A percentile compares a stretch with the other conserved stretches of the same genome.
phyloP scores from a whole-genome alignment of 2,888 invertebrate genomes.

The Pardosa pseudoannulata region DNA sequence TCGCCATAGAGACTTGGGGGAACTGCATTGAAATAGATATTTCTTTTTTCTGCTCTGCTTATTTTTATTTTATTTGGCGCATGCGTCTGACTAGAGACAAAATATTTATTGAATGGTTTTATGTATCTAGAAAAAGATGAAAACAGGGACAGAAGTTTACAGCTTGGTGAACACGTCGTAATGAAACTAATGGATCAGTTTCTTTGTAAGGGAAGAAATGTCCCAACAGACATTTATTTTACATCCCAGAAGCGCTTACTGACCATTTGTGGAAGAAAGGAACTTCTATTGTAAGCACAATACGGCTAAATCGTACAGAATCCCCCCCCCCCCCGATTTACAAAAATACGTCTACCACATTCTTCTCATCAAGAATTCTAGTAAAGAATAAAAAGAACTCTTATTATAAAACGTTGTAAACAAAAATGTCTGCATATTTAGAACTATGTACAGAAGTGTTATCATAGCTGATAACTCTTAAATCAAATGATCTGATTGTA shows the following conservation, averaged over 20 bases:
- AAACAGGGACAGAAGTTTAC: background rate
- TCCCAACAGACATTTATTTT: background rate
- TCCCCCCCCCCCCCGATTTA: background rate
- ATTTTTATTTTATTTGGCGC: no score
- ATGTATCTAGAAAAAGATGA: background rate
- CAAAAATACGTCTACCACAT: background rate
- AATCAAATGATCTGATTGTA: no score
- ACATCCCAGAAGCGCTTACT: background rate
- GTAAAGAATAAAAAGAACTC: background rate
- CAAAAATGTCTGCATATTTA: constrained; percentile 3
- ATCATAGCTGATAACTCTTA: background rate
- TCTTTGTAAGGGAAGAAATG: background rate
- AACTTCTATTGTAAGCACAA: background rate
- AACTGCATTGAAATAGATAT: no score
- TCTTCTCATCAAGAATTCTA: background rate
- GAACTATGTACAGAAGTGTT: background rate
- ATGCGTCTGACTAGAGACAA: no score
- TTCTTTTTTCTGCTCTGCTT: no score
- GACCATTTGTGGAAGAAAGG: background rate
- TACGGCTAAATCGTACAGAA: background rate
- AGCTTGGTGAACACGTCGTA: background rate
- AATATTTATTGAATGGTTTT: background rate
- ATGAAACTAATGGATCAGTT: background rate
- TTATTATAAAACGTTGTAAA: background rate
- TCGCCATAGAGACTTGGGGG: no score